A percentile compares a stretch with the other conserved stretches of the same genome.
Evolutionary conservation across 2,113 vertebrate species (phyloP).

Genomic region (Manacus vitellinus): DNA sequence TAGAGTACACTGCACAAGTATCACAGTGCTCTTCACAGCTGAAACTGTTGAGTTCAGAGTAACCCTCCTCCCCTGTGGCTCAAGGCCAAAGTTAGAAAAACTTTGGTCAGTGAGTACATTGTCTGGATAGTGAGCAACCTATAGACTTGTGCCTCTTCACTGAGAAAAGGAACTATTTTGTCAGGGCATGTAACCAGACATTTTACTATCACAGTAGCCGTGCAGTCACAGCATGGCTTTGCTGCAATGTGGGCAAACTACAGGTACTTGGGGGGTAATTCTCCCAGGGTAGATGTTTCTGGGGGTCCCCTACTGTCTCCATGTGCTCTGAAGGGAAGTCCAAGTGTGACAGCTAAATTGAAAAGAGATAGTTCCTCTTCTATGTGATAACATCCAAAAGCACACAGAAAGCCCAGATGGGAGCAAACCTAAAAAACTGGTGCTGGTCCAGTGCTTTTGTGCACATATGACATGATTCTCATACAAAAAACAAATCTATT

Average conservation of each 20-base stretch:
- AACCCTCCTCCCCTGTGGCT: background rate
- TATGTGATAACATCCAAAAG: background rate
- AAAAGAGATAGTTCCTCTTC: background rate
- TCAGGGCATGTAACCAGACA: rapidly evolving
- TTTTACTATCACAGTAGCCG: rapidly evolving
- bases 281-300: background rate
- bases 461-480: background rate
- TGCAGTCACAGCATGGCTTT: background rate
- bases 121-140: background rate
- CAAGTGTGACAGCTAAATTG: background rate
- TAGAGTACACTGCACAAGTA: background rate
- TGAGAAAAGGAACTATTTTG: background rate
- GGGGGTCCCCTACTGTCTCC: background rate
- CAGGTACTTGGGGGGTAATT: background rate
- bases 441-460: background rate
- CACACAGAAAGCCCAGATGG: background rate
- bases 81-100: background rate
- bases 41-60: background rate
- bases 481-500: background rate
- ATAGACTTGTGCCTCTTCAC: background rate
- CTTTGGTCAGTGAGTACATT: too few species aligned
- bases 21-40: background rate
- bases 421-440: background rate
- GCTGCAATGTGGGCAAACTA: background rate
- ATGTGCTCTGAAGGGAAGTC: background rate